A percentile compares a stretch with the other conserved stretches of the same genome.
Evolutionary conservation across 2,888 invertebrate species (phyloP).

Genomic region (Campoplex capitator): DNA sequence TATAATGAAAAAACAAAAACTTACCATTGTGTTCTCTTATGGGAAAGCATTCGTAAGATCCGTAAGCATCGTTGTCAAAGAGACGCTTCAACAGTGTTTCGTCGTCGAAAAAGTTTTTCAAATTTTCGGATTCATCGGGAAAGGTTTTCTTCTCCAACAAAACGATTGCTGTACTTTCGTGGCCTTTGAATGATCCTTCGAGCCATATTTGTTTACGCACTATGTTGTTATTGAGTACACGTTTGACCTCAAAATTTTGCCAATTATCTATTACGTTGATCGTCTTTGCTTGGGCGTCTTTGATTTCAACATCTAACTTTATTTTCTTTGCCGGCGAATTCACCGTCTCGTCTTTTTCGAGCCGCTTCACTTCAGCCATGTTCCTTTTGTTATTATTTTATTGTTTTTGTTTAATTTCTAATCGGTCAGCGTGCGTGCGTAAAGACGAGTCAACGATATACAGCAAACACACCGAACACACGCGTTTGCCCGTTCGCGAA

Average conservation of each 20-base stretch:
- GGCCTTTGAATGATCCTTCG: conserved; percentile 88
- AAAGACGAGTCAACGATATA: background rate
- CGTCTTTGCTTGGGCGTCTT: background rate
- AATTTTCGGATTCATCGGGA: conserved; percentile 86
- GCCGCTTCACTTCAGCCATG: conserved; percentile 62
- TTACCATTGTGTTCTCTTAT: conserved; percentile 88
- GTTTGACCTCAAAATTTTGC: conserved; percentile 88
- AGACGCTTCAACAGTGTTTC: conserved; percentile 87
- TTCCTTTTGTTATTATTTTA: conserved; percentile 28
- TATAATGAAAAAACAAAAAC: conserved; percentile 71
- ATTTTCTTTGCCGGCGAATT: conserved; percentile 51
- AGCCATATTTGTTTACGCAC: conserved; percentile 90
- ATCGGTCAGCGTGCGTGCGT: background rate
- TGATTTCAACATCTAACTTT: conserved; percentile 33
- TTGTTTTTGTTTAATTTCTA: background rate
- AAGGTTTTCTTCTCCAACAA: conserved; percentile 94
- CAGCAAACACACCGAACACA: background rate
- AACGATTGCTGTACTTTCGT: conserved; percentile 89
- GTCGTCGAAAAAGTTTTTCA: conserved; percentile 88
- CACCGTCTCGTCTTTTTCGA: conserved; percentile 16
- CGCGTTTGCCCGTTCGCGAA: no score
- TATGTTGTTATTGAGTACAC: conserved; percentile 90
- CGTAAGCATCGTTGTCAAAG: conserved; percentile 94
- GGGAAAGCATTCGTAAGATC: conserved; percentile 91
- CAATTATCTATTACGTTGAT: conserved; percentile 85